Base-by-base conservation (phyloP, 2,797 vertebrate genomes). In the Leptodactylus fallax region DNA sequence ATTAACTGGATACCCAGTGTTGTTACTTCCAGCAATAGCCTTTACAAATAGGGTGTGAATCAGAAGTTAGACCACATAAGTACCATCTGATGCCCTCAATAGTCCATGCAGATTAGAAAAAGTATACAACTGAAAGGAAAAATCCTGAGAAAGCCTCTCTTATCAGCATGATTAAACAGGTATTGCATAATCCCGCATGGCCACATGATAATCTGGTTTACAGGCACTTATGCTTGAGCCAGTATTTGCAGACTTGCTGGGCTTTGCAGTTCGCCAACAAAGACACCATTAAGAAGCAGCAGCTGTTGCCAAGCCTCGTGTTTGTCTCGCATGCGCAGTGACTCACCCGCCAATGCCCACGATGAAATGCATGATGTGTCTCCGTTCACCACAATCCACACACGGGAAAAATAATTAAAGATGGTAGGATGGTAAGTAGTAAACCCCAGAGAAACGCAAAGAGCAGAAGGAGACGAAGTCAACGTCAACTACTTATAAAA, bases 261-360 rank as follows among this genome's bases (percentile, higher is more conserved):
- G 36, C 45, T n/a, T 23, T 83, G 53, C 47, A 60, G 82, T 83
- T 9, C 53, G 11, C 49, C 82, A 23, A 3, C 63, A 71, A 36
- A 36, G 4, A 36, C 36, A 4, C 36, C 36, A 36, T 4, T 49
- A n/a, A 3, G 16, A 17, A 51, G 51, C 65, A 82, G 67, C 67
- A 77, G 47, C 71, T 55, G 61, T 53, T 19, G 45, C 23, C 45
- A 0, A 36, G 4, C 17, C 23, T 65, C 14, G 16, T 23, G 61
- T 0, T 3, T 12, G 1, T 12, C 90, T 92, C 91, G 61, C 82
- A 69, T 82, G 76, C 71, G 61, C 67, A 67, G 45, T 53, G 6
- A 93, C 96, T 97, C 90, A 96, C 97, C 97, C 96, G 91, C 97
- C 96, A 89, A 97, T 96, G 91, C 97, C 96, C 91, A 97, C 95